A percentile compares a stretch with the other conserved stretches of the same genome.
Conservation (phyloP, 2,113 vertebrate genomes). For the Pteropus alecto region DNA sequence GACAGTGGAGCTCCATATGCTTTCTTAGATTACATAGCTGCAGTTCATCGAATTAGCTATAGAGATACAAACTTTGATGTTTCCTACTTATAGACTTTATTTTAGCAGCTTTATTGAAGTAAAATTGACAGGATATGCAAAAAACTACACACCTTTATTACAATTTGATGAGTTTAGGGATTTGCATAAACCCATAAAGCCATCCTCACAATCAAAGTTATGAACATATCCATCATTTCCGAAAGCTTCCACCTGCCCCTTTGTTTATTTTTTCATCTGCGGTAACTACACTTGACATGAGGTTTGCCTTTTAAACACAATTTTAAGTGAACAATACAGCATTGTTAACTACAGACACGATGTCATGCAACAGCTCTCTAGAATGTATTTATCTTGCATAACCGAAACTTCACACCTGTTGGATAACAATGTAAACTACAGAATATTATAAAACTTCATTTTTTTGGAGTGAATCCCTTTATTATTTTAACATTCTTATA, state of each 20-base stretch:
- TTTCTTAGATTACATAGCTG: neutral
- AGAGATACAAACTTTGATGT: neutral
- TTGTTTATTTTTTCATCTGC: neutral
- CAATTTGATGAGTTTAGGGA: neutral
- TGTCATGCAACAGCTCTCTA: neutral
- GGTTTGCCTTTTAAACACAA: neutral
- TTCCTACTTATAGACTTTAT: neutral
- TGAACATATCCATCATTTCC: neutral
- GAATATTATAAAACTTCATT: neutral
- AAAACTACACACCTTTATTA: neutral
- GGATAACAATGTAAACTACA: neutral
- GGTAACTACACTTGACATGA: neutral
- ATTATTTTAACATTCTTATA: neutral
- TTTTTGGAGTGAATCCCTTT: neutral
- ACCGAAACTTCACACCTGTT: neutral
- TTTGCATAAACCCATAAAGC: neutral
- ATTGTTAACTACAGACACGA: neutral
- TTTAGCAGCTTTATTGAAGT: neutral
- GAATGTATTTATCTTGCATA: neutral
- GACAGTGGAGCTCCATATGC: neutral
- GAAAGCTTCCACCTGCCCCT: neutral
- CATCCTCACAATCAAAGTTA: neutral
- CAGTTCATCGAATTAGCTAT: neutral
- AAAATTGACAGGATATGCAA: neutral
- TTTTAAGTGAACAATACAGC: neutral